phyloP scores from a whole-genome alignment of 2,113 vertebrate species.

The Hemicordylus capensis region DNA sequence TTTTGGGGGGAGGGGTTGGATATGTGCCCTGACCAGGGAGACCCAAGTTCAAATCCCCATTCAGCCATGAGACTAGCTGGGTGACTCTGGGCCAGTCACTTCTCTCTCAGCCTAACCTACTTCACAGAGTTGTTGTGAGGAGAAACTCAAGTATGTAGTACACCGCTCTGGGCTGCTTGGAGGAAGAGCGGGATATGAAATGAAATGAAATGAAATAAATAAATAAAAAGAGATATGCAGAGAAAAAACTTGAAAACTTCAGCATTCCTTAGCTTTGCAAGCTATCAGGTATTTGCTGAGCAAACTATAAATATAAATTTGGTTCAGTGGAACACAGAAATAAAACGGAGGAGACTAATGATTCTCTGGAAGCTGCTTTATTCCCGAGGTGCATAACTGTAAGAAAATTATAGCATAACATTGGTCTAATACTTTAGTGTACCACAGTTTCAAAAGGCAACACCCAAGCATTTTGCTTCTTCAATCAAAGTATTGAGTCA shows the following conservation, averaged over 20 bases:
- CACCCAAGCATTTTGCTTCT: background rate
- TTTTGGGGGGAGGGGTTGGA: no score
- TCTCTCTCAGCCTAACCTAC: no score
- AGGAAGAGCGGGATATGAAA: no score
- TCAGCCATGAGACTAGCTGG: no score
- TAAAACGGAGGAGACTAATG: background rate
- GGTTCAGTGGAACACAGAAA: background rate
- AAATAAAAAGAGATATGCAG: background rate
- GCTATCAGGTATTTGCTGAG: background rate
- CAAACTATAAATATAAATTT: background rate
- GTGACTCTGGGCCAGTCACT: no score
- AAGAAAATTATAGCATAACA: no score
- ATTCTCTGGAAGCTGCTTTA: background rate
- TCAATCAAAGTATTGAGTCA: background rate
- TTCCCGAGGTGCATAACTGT: background rate
- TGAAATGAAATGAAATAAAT: no score
- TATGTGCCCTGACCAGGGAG: background rate
- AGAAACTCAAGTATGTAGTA: no score
- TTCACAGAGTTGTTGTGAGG: no score
- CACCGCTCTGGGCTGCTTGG: no score
- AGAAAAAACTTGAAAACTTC: background rate
- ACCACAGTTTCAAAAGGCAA: background rate
- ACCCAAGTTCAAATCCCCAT: no score
- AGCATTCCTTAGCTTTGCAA: background rate
- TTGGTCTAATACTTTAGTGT: background rate